A percentile compares a stretch with the other conserved stretches of the same genome.
Evolutionary conservation across 2,888 invertebrate genomes (phyloP).

Genomic region (Vannuccia rotundouncinata): DNA sequence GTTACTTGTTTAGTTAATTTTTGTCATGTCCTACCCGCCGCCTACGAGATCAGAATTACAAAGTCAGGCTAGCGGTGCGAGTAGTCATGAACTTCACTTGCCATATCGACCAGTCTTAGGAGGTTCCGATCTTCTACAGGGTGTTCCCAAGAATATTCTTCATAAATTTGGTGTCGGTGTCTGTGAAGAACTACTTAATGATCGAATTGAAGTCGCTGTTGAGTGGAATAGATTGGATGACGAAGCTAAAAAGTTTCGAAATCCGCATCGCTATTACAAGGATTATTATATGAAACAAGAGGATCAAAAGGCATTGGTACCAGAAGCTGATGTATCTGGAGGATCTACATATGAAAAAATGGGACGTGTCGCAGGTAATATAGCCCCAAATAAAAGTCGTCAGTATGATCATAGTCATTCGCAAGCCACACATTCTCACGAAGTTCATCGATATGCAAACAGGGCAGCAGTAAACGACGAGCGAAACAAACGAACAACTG

Average conservation of each 20-base stretch:
- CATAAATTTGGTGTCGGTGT: conserved; percentile 1
- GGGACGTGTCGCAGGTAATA: not conserved
- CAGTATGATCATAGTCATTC: not conserved
- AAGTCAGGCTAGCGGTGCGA: not conserved
- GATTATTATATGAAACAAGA: not conserved
- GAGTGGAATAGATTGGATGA: not conserved
- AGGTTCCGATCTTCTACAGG: not conserved
- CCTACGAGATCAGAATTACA: not conserved
- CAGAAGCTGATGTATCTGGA: not conserved
- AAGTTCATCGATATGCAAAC: not conserved
- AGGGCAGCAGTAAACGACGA: not conserved
- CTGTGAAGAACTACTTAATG: not conserved
- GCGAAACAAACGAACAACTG: not conserved
- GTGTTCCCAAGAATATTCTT: not conserved
- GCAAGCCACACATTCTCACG: not conserved
- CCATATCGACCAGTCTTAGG: not conserved
- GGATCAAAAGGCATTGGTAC: not conserved
- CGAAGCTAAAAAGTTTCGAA: not conserved
- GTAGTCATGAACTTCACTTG: conserved; percentile 3
- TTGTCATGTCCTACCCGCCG: too few relatives aligned
- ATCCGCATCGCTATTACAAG: conserved; percentile 6
- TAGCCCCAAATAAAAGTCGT: not conserved
- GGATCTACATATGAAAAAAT: not conserved
- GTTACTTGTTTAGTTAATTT: too few relatives aligned
- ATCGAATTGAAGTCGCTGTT: not conserved